Evolutionary conservation across 2,113 vertebrate genomes (phyloP), one percentile per base, ranked within the genome.

Genomic region (Dicrurus megarhynchus): DNA sequence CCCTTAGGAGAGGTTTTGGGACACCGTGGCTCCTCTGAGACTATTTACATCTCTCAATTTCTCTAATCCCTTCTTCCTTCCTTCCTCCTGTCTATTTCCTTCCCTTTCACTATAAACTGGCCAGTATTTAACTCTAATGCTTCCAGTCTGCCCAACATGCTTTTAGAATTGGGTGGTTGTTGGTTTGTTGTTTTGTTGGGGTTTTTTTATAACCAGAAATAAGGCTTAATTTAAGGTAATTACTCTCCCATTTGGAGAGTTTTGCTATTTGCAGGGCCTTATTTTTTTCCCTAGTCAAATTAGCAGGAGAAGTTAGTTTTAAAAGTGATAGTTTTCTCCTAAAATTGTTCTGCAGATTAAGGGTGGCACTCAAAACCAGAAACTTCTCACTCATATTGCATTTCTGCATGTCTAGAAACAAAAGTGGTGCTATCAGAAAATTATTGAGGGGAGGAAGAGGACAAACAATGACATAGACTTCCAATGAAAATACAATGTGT

Each of bases 201-300:
- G 16, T 96, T 89, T 96, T 70, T 78, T 93, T 97, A 94, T 96
- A 96, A 95, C 98, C 97, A 98, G 96, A 97, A 98, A 97, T 98
- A 95, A 98, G 76, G 79, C 82, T 97, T 97, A 97, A 98, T 98
- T 98, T 96, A 89, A 97, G 96, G 96, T 97, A 98, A 98, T 98
- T 97, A 94, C 97, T 97, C 96, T 90, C 78, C 87, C 65, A 87
- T 94, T 97, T 68, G 46, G 88, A 88, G 63, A 83, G 82, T 44
- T 95, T 90, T 87, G 64, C 97, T 98, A 97, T 98, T 98, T 98
- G 97, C 71, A 93, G 98, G 95, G 84, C 68, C 95, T 92, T 95
- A 67, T 93, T 97, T 93, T 95, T 87, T 83, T 77, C 23, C 94
- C 56, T 80, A 78, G 96, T 96, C 82, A 93, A 81, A 96, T 97